phyloP scores from a whole-genome alignment of 2,888 invertebrate genomes.

The Leptinotarsa peninsularis region DNA sequence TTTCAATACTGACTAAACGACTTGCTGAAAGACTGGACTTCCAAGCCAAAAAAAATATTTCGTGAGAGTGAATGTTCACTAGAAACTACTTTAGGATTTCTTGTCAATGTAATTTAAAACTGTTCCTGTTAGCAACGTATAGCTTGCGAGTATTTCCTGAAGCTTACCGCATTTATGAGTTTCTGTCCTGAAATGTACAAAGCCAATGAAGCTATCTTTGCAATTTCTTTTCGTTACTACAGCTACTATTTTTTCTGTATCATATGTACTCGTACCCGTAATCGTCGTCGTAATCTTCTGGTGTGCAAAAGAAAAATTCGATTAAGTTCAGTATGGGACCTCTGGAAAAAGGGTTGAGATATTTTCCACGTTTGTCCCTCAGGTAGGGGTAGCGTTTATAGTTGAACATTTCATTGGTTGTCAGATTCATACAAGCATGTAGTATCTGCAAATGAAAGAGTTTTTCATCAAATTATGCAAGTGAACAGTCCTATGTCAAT shows the following conservation, averaged over 20 bases:
- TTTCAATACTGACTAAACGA: too few species aligned
- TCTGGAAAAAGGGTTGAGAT: constrained; percentile 92
- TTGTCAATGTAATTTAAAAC: too few species aligned
- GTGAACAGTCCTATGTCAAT: too few species aligned
- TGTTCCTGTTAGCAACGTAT: too few species aligned
- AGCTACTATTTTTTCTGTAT: constrained; percentile 50
- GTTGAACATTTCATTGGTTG: constrained; percentile 96
- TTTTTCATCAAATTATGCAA: not conserved
- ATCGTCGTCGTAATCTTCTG: constrained; percentile 82
- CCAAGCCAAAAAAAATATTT: too few species aligned
- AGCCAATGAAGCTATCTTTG: constrained; percentile 46
- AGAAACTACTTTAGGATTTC: too few species aligned
- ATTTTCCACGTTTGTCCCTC: constrained; percentile 87
- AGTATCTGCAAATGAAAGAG: constrained; percentile 74
- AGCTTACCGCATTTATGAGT: constrained; percentile 5
- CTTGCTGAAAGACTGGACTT: too few species aligned
- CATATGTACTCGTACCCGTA: constrained; percentile 63
- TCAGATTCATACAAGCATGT: constrained; percentile 92
- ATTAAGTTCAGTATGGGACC: constrained; percentile 88
- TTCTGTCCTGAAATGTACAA: constrained; percentile 4
- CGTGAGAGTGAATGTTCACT: too few species aligned
- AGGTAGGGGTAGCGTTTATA: constrained; percentile 91
- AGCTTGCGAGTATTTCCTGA: not conserved
- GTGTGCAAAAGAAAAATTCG: constrained; percentile 90
- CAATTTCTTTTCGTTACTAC: constrained; percentile 38